These are phyloP conservation scores for Larimichthys crocea DNA, from an alignment of 2,113 vertebrate genomes.

Conservation along the genomic window DNA sequence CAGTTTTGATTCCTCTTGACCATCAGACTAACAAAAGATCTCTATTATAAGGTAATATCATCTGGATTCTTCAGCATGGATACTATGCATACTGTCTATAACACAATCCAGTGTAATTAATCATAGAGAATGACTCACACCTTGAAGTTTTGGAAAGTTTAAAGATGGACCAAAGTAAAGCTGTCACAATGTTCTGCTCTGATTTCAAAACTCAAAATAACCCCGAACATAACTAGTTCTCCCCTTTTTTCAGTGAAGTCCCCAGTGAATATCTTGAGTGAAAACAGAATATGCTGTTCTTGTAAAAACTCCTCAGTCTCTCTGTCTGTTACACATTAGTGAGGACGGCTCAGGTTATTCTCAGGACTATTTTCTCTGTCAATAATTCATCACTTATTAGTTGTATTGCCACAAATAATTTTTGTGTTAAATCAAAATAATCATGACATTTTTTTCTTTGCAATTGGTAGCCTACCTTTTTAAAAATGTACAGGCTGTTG, in stretches of 20 bases:
- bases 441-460: neutral
- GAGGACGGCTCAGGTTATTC: neutral
- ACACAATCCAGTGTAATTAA: neutral
- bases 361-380: neutral
- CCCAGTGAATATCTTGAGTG: neutral
- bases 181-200: neutral
- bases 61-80: neutral
- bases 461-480: too few relatives aligned
- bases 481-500: neutral
- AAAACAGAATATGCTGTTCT: conserved; percentile 1
- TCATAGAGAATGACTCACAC: neutral
- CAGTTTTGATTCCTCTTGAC: too few relatives aligned
- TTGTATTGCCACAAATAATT: neutral
- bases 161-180: neutral
- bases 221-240: neutral
- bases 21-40: neutral
- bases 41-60: neutral
- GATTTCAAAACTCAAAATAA: neutral
- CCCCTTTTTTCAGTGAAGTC: neutral
- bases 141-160: neutral
- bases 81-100: neutral
- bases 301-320: neutral
- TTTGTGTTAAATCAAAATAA: neutral
- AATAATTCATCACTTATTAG: neutral
- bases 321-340: neutral